A percentile compares a stretch with the other conserved stretches of the same genome.
phyloP scores from a whole-genome alignment of 2,113 vertebrate species.

The Serilophus lunatus region DNA sequence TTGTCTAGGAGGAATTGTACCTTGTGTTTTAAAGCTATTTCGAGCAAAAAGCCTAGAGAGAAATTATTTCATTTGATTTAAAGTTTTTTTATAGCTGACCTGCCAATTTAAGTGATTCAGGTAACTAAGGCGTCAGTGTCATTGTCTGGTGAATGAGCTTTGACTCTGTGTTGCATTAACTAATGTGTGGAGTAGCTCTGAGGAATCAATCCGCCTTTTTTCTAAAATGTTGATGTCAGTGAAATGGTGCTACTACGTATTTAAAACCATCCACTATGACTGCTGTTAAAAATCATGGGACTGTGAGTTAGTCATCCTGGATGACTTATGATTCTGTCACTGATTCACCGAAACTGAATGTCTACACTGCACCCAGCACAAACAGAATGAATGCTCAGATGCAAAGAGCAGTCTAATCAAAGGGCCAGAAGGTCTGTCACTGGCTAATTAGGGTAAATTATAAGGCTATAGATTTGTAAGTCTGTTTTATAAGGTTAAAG shows the following conservation, averaged over 20 bases:
- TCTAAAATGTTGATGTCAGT: not conserved
- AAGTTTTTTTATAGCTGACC: not conserved
- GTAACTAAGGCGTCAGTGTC: not conserved
- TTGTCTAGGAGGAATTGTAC: conserved; percentile 29
- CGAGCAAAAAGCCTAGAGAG: not conserved
- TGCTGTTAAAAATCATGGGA: conserved; percentile 31
- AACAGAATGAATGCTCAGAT: not conserved
- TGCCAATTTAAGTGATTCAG: not conserved
- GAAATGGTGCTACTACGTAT: accelerated
- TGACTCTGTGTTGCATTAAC: not conserved
- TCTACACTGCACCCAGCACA: not conserved
- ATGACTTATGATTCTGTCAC: not conserved
- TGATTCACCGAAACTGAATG: conserved; percentile 38
- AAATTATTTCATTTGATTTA: not conserved
- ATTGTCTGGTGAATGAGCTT: not conserved
- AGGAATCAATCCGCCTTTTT: not conserved
- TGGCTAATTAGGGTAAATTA: not conserved
- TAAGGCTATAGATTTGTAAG: not conserved
- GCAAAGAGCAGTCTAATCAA: not conserved
- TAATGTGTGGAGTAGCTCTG: not conserved
- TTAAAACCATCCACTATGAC: not conserved
- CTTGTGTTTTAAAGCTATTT: conserved; percentile 23
- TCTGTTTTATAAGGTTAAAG: not conserved
- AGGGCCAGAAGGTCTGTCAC: not conserved
- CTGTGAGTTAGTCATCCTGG: conserved; percentile 28